Percentiles rank a stretch among this genome's conserved stretches.
phyloP scores from a whole-genome alignment of 1,140 invertebrate species.

The Lanistes nyassanus region DNA sequence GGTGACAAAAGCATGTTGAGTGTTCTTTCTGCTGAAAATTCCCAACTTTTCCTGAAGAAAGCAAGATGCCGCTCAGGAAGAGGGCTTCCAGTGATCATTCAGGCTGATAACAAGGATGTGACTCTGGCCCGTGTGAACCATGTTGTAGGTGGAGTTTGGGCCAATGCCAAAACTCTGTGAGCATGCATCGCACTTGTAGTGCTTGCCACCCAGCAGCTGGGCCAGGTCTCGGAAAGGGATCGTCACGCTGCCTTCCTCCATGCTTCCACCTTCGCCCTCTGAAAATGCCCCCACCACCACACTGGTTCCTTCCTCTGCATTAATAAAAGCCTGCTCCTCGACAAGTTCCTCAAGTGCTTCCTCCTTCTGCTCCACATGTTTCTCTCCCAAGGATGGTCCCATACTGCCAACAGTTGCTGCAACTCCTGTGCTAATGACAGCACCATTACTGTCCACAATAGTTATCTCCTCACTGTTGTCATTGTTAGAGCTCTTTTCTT shows the following conservation, averaged over 20 bases:
- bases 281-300: constrained; percentile 20
- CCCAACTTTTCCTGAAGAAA: too few species aligned
- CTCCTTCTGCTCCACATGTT: background rate
- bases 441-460: background rate
- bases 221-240: constrained; percentile 18
- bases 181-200: constrained; percentile 26
- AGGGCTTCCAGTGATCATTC: constrained; percentile 5
- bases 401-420: background rate
- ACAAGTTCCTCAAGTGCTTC: background rate
- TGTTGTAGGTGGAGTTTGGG: constrained; percentile 24
- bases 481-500: background rate
- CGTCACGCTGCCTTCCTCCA: constrained; percentile 25
- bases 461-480: background rate
- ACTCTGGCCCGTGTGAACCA: constrained; percentile 23
- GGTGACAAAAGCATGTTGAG: too few species aligned
- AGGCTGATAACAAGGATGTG: constrained; percentile 26
- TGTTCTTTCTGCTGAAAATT: too few species aligned
- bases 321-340: constrained; percentile 21
- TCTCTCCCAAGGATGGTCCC: background rate
- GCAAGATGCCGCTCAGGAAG: too few species aligned
- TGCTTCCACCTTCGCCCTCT: constrained; percentile 17
- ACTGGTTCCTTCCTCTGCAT: constrained; percentile 17
- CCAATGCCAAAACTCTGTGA: constrained; percentile 13
- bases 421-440: background rate
- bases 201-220: constrained; percentile 19